A percentile compares a stretch with the other conserved stretches of the same genome.
Evolutionary conservation across 2,797 vertebrate genomes (phyloP).

Genomic region (Apogon talboti): DNA sequence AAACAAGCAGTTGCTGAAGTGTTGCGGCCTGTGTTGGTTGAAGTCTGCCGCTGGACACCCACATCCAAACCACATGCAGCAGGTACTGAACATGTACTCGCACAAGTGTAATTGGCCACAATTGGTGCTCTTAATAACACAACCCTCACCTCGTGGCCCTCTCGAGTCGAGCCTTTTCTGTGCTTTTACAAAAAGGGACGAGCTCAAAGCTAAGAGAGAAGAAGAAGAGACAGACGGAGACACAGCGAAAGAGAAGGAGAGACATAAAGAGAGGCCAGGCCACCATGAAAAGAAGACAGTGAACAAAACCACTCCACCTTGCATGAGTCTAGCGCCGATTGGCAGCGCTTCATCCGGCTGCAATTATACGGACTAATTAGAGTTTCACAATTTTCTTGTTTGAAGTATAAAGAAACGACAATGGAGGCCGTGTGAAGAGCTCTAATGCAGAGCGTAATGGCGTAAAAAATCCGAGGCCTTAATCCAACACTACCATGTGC

Average conservation of each 20-base stretch:
- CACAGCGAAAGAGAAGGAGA: constrained; percentile 34
- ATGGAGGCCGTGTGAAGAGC: constrained; percentile 85
- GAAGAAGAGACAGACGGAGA: constrained; percentile 42
- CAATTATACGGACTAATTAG: constrained; percentile 88
- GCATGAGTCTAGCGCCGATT: constrained; percentile 79
- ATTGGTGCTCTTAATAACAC: constrained; percentile 74
- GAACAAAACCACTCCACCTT: constrained; percentile 86
- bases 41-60: constrained; percentile 11
- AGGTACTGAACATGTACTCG: constrained; percentile 52
- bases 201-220: constrained; percentile 54
- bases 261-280: constrained; percentile 68
- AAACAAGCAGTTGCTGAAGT: constrained; percentile 26
- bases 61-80: constrained; percentile 17
- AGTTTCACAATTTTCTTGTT: constrained; percentile 86
- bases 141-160: constrained; percentile 73
- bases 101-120: constrained; percentile 72
- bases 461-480: constrained; percentile 83
- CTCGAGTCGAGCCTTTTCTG: constrained; percentile 68
- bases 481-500: constrained; percentile 82
- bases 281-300: constrained; percentile 76
- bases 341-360: constrained; percentile 82
- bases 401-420: constrained; percentile 87
- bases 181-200: constrained; percentile 48
- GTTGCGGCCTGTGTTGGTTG: constrained; percentile 16
- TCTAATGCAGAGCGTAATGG: constrained; percentile 79